Conservation (phyloP, 2,797 vertebrate genomes). For the Ataeniobius toweri region DNA sequence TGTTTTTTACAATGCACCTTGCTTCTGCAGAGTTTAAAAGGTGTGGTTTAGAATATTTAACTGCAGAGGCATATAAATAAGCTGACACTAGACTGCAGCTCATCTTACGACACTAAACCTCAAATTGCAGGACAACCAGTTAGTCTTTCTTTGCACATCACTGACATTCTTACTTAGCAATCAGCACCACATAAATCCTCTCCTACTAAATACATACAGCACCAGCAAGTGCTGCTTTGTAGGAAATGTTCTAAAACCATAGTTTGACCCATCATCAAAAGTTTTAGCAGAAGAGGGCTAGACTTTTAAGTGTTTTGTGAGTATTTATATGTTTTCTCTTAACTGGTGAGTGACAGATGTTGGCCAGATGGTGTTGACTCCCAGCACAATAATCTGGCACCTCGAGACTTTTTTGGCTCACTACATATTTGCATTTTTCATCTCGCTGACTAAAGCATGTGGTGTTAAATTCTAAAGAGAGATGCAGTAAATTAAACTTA, state of each 20-base stretch:
- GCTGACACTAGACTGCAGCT: neutral
- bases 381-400: slow-evolving; percentile 6
- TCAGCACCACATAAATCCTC: neutral
- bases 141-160: neutral
- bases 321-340: slow-evolving; percentile 1
- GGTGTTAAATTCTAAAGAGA: slow-evolving; percentile 5
- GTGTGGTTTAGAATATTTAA: too few relatives aligned
- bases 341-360: slow-evolving; percentile 7
- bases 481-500: neutral
- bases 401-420: slow-evolving; percentile 3
- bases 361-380: slow-evolving; percentile 8
- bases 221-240: neutral
- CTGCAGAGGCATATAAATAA: neutral
- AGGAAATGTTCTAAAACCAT: neutral
- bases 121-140: neutral
- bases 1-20: neutral
- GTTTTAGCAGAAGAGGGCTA: neutral
- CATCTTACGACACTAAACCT: neutral
- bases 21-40: neutral
- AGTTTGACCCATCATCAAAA: neutral
- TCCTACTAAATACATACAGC: neutral
- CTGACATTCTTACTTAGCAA: neutral
- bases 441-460: neutral
- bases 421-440: slow-evolving; percentile 1
- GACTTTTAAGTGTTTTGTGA: slow-evolving; percentile 2